Evolutionary conservation across 2,888 invertebrate genomes (phyloP).

Genomic region (Scaptodrosophila latifasciaeformis): DNA sequence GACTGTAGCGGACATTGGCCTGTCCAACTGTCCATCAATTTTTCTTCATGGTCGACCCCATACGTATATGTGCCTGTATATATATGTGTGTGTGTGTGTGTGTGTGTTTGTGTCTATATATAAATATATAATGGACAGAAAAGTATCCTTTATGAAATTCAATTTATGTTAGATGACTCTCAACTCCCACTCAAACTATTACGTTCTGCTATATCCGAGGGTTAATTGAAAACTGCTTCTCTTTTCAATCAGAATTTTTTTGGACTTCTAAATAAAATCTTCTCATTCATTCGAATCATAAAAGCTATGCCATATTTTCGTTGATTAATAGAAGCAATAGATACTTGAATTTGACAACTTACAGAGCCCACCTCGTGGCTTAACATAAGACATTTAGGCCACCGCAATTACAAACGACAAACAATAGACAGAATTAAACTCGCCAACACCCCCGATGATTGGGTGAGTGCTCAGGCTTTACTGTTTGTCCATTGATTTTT

Average conservation of each 20-base stretch:
- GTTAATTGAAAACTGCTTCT: constrained; percentile 3
- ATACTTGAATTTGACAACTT: background rate
- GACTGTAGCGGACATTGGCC: background rate
- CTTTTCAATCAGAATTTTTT: background rate
- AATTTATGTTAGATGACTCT: constrained; percentile 47
- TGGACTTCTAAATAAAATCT: background rate
- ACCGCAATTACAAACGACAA: constrained; percentile 34
- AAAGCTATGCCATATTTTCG: no score
- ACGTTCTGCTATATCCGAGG: constrained; percentile 15
- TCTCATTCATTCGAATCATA: background rate
- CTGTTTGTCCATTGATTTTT: constrained; percentile 50
- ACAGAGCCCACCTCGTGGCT: constrained; percentile 8
- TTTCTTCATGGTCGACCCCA: constrained; percentile 3
- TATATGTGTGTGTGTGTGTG: no score
- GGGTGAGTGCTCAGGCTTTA: constrained; percentile 18
- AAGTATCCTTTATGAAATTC: constrained; percentile 61
- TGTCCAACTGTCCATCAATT: background rate
- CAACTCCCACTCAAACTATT: constrained; percentile 11
- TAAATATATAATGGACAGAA: constrained; percentile 48
- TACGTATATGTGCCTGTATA: no score
- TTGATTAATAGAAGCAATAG: background rate
- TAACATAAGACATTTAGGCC: constrained; percentile 12
- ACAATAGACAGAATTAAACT: no score
- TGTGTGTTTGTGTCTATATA: no score
- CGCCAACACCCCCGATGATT: no score